Evolutionary conservation across 2,888 invertebrate species (phyloP), one percentile per base, ranked within the genome.

Genomic region (Caenorhabditis sp.): DNA sequence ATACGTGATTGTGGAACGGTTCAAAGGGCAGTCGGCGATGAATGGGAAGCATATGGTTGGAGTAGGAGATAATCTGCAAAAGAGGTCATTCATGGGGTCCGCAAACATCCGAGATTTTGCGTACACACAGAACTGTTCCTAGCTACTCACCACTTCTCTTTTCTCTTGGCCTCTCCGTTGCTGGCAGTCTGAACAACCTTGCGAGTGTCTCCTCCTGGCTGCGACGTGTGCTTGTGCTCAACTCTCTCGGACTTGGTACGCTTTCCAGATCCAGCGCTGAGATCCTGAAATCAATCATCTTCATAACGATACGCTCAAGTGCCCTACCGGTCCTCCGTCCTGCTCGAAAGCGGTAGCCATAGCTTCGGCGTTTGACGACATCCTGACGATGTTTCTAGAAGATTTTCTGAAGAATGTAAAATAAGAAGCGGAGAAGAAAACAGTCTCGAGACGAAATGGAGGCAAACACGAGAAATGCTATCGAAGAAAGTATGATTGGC

Each of bases 111-210:
- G 8, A 14, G 26, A 8, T 14, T 22, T 7, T 44, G 26, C 16
- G 6, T 22, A 4, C 26, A 22, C 35, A 35, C n/a, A 47, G 24
- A 26, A 41, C 16, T n/a, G n/a, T 16, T 22, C 22, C 19, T 24
- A 5, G 3, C 28, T 14, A 38, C 76, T 16, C 28, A 76, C 72
- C 73, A 83, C 83, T 88, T 82, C 73, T 90, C 90, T 82, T 89
- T 89, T 85, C 91, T 88, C 85, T 91, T 91, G 72, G 89, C 84
- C 80, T 91, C 91, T 73, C 91, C 91, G 64, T 90, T 87, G 72
- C 85, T 70, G 10, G 90, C 90, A 59, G 88, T 91, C 64, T 85
- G 83, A 31, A 91, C 88, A 49, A 89, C 82, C 82, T 88, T 88
- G 61, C 89, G 75, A 24, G 88, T 88, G 72, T 89, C 89, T 16